Evolutionary conservation across 2,888 invertebrate species (phyloP).

Genomic region (Hirtodrosophila alboralis): DNA sequence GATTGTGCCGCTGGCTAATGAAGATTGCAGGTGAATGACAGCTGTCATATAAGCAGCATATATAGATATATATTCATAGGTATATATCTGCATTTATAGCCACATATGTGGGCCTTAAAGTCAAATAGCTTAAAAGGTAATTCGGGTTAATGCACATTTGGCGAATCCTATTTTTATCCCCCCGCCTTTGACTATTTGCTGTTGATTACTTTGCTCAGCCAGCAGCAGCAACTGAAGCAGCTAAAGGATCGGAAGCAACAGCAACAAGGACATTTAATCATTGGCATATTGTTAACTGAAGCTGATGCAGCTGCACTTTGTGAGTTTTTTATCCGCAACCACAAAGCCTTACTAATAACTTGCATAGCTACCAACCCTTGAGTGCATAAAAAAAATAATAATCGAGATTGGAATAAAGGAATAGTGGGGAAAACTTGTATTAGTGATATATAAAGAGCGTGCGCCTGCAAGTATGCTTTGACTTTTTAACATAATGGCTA

Average conservation of each 20-base stretch:
- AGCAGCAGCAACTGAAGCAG: background rate
- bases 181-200: slow-evolving; percentile 15
- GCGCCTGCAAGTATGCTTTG: slow-evolving; percentile 57
- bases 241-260: background rate
- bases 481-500: slow-evolving; percentile 46
- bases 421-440: slow-evolving; percentile 36
- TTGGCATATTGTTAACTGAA: slow-evolving; percentile 56
- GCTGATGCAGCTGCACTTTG: slow-evolving; percentile 37
- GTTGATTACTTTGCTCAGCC: slow-evolving; percentile 44
- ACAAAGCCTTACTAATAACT: slow-evolving; percentile 60
- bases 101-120: slow-evolving; percentile 20
- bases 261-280: slow-evolving; percentile 43
- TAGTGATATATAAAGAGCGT: slow-evolving; percentile 67
- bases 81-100: too few relatives aligned
- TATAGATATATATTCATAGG: background rate
- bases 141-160: slow-evolving; percentile 40
- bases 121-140: slow-evolving; percentile 21
- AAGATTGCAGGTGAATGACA: slow-evolving; percentile 58
- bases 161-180: background rate
- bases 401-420: background rate
- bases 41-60: slow-evolving; percentile 22
- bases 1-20: slow-evolving; percentile 68
- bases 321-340: slow-evolving; percentile 44
- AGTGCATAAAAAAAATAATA: slow-evolving; percentile 5
- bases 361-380: slow-evolving; percentile 29